A percentile compares a stretch with the other conserved stretches of the same genome.
phyloP scores from a whole-genome alignment of 2,888 invertebrate genomes.

The Eupithecia vulgata region DNA sequence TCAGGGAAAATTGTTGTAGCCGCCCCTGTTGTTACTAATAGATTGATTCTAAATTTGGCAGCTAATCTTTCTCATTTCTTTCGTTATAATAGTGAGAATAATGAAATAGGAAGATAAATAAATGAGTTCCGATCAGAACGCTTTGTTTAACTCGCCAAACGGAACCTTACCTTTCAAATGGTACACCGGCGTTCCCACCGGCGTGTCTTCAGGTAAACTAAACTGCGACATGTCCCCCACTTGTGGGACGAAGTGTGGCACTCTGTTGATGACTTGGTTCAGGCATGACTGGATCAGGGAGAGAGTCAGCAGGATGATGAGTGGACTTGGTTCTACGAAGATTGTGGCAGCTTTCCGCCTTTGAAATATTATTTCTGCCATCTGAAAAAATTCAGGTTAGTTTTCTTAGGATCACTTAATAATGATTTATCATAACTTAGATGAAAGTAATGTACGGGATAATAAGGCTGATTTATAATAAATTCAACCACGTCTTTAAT shows the following conservation, averaged over 20 bases:
- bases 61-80: background rate
- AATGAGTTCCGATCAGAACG: background rate
- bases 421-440: background rate
- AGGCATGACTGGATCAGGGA: slow-evolving; percentile 57
- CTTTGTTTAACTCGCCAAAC: background rate
- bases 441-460: no score
- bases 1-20: no score
- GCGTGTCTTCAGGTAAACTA: slow-evolving; percentile 88
- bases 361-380: slow-evolving; percentile 78
- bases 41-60: background rate
- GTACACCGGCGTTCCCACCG: slow-evolving; percentile 90
- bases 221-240: slow-evolving; percentile 91
- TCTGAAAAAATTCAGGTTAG: slow-evolving; percentile 55
- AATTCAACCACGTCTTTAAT: no score
- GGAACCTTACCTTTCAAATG: slow-evolving; percentile 85
- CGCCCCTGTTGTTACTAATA: no score
- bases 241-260: slow-evolving; percentile 89
- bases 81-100: no score
- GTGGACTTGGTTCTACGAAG: slow-evolving; percentile 62
- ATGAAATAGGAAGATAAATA: background rate
- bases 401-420: background rate
- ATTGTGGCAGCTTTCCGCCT: slow-evolving; percentile 68
- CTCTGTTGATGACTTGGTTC: slow-evolving; percentile 86
- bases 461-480: no score
- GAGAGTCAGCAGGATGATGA: slow-evolving; percentile 65